Evolutionary conservation across 2,888 invertebrate genomes (phyloP), one percentile per base, ranked within the genome.

Genomic region (Crematogaster levior): DNA sequence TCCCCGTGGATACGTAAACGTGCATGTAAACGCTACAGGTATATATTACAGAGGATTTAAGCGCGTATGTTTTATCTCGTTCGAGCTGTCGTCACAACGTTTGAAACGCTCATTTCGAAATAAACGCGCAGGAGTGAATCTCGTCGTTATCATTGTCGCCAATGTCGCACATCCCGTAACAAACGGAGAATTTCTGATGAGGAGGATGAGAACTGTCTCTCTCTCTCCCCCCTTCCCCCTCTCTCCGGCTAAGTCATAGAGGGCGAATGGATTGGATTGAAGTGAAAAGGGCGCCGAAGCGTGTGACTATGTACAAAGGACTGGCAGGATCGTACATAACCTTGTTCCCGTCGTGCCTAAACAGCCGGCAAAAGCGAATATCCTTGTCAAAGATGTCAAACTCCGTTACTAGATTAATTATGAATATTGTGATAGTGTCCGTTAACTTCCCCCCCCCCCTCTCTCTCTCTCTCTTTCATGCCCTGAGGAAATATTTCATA

Each of bases 301-400:
- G 46, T 75, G 65, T 75, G 65, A 75, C 58, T 48, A 43, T 46
- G 43, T 56, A 53, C 77, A 65, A 77, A 81, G 81, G 65, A 21
- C n/a, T 46, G 48, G 30, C 40, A 53, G 75, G 21, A 58, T 79
- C 68, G 58, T 53, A 27, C n/a, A 68, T 79, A 79, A 82, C 68
- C 68, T 82, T 48, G 61, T 66, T 51, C 24, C 65, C 43, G n/a
- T 40, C 48, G 51, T 66, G 66, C 60, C 60, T 66, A 79, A 82
- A 61, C 40, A 82, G 61, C 68, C 79, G 61, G 37, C 61, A 74
- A 75, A 81, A 74, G 61, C 61, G 60, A 48, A 75, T 65, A 63
- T 75, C 43, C 21, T 75, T 24, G 46, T 63, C 75, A 63, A 75
- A 53, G 75, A 65, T 63, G 75, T 74, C 75, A 56, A 53, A 60